Conservation (phyloP, 2,797 vertebrate species). For the Eulemur rubriventer region DNA sequence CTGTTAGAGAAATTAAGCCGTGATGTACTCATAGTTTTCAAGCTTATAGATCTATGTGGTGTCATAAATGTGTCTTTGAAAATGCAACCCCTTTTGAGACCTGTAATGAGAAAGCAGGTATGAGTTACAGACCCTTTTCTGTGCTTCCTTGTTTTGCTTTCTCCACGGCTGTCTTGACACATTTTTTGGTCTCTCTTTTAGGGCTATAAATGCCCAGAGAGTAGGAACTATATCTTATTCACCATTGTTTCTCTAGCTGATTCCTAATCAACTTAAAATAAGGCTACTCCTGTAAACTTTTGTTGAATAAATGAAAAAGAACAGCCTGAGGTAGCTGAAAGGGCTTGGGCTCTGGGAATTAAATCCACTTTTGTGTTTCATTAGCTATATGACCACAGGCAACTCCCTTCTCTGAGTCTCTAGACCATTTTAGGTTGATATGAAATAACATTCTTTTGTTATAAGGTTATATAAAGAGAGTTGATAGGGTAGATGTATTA, state of each 20-base stretch:
- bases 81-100: not conserved
- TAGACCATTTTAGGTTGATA: not conserved
- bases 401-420: not conserved
- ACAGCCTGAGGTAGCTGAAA: not conserved
- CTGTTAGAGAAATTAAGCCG: not conserved
- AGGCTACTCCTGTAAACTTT: not conserved
- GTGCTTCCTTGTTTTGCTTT: not conserved
- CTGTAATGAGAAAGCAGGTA: not conserved
- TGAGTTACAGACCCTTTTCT: not conserved
- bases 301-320: not conserved
- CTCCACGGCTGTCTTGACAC: not conserved
- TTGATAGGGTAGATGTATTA: not conserved
- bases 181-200: not conserved
- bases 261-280: not conserved
- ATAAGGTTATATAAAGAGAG: not conserved
- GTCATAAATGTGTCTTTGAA: not conserved
- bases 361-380: not conserved
- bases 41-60: not conserved
- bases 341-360: not conserved
- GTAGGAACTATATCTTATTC: not conserved
- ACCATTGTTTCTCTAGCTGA: not conserved
- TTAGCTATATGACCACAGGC: not conserved
- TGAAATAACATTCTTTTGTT: not conserved
- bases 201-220: not conserved
- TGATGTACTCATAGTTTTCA: not conserved